Conservation (phyloP, 2,797 vertebrate genomes). For the Echeneis naucrates region DNA sequence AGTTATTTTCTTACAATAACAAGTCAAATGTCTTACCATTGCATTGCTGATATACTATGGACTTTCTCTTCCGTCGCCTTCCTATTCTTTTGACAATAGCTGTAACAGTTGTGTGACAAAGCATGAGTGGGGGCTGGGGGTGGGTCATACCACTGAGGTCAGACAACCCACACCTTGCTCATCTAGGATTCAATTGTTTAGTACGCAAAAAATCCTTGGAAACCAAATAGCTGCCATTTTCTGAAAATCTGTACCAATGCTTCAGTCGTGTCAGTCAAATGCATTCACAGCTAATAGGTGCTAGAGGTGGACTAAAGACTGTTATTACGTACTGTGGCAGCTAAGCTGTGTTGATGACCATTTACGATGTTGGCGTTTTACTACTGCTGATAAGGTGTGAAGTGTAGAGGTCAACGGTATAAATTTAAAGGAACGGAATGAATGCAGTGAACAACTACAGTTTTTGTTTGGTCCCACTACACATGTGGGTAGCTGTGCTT, state of each 20-base stretch:
- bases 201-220: slow-evolving; percentile 14
- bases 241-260: slow-evolving; percentile 9
- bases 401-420: slow-evolving; percentile 10
- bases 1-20: not conserved
- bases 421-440: slow-evolving; percentile 1
- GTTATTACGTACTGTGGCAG: slow-evolving; percentile 35
- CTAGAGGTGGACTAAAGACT: slow-evolving; percentile 27
- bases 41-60: not conserved
- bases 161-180: slow-evolving; percentile 24
- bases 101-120: slow-evolving; percentile 2
- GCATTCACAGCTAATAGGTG: slow-evolving; percentile 28
- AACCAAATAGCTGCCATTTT: slow-evolving; percentile 12
- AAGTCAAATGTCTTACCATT: not conserved
- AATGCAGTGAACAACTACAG: slow-evolving; percentile 19
- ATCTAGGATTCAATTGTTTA: slow-evolving; percentile 7
- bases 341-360: slow-evolving; percentile 8
- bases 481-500: slow-evolving; percentile 46
- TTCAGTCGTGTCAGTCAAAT: slow-evolving; percentile 19
- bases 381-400: slow-evolving; percentile 22
- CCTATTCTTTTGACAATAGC: slow-evolving; percentile 3
- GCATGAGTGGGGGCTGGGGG: not conserved
- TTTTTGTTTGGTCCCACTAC: slow-evolving; percentile 33
- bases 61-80: not conserved
- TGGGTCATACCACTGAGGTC: slow-evolving; percentile 46
- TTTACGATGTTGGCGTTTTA: slow-evolving; percentile 26